These are phyloP conservation scores for Acanthosoma haemorrhoidale DNA, from an alignment of 2,888 invertebrate genomes.

Conservation along the genomic window DNA sequence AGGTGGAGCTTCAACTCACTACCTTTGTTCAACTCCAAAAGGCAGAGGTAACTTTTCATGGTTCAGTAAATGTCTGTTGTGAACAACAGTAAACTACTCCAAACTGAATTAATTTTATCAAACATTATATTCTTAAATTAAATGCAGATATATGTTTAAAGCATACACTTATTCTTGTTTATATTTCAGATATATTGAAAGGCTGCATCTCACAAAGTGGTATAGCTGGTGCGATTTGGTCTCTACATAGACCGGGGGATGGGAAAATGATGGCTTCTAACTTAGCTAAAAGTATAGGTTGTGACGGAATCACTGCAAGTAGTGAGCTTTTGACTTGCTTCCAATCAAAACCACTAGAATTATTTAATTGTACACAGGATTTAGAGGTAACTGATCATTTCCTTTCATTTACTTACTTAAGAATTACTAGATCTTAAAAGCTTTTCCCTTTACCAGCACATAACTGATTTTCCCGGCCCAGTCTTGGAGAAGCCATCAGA, in stretches of 20 bases:
- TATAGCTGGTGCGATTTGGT: conserved; percentile 1
- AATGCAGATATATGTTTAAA: neutral
- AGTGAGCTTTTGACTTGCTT: neutral
- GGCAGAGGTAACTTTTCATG: neutral
- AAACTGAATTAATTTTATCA: neutral
- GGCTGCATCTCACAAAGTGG: conserved; percentile 24
- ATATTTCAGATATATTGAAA: neutral
- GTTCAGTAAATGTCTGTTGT: too few relatives aligned
- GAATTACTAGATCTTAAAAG: neutral
- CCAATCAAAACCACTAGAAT: neutral
- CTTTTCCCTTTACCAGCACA: neutral
- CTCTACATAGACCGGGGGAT: neutral
- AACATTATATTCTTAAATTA: neutral
- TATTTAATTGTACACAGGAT: neutral
- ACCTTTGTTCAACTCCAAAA: neutral
- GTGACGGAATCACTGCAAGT: neutral
- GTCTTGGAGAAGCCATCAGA: neutral
- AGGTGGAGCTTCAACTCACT: conserved; percentile 16
- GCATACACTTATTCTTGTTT: neutral
- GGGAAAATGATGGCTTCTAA: neutral
- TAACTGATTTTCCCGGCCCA: neutral
- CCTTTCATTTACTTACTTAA: neutral
- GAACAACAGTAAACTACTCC: too few relatives aligned
- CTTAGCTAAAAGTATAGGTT: neutral
- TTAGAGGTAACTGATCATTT: neutral